These are phyloP conservation scores for Chymomyza amoena DNA, from an alignment of 2,888 invertebrate genomes.

Conservation along the genomic window DNA sequence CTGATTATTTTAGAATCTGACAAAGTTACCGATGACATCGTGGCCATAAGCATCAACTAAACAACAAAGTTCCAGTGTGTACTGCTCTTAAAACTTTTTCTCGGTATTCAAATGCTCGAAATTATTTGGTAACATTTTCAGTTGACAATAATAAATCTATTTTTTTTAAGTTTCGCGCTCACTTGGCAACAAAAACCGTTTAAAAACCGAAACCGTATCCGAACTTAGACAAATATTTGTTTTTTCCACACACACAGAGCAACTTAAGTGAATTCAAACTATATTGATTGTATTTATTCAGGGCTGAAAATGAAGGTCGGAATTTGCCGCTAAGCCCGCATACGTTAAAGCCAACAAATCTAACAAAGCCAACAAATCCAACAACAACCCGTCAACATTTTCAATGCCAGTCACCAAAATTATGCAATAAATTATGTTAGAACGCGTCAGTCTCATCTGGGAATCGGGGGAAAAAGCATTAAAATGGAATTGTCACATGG, in stretches of 20 bases:
- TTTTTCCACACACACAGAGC: not conserved
- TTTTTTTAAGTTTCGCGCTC: not conserved
- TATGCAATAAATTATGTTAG: not conserved
- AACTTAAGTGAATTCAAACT: not conserved
- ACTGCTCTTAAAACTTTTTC: too few relatives aligned
- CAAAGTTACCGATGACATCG: too few relatives aligned
- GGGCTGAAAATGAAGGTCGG: not conserved
- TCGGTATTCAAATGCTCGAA: too few relatives aligned
- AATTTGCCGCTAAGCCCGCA: too few relatives aligned
- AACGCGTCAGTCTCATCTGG: not conserved
- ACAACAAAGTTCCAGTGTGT: too few relatives aligned
- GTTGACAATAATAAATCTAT: too few relatives aligned
- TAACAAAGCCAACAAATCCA: not conserved
- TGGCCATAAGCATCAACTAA: too few relatives aligned
- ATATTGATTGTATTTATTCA: not conserved
- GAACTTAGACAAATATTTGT: not conserved
- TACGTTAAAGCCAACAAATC: not conserved
- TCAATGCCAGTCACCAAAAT: not conserved
- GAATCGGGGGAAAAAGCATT: not conserved
- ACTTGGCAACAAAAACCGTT: not conserved
- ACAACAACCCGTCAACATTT: not conserved
- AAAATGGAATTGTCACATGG: not conserved
- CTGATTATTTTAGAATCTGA: too few relatives aligned
- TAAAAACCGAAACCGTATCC: not conserved
- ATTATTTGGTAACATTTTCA: too few relatives aligned